Percentiles rank a stretch among this genome's conserved stretches.
Evolutionary conservation across 2,113 vertebrate genomes (phyloP).

Genomic region (Gambusia affinis): DNA sequence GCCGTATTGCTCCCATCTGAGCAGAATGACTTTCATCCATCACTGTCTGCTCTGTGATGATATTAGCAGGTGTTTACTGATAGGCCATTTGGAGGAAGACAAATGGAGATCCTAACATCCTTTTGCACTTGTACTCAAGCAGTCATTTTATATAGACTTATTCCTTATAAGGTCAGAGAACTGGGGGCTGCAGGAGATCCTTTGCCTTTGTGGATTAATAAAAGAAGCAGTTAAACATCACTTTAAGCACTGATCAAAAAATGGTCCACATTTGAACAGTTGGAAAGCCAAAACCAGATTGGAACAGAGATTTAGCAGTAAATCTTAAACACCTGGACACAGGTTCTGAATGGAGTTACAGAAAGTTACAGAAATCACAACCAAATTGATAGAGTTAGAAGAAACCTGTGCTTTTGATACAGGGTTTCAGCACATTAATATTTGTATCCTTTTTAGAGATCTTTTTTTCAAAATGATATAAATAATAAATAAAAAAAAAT

Average conservation of each 20-base stretch:
- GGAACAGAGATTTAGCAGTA: no score
- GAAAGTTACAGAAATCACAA: no score
- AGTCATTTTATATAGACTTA: constrained; percentile 39
- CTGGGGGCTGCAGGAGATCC: neutral
- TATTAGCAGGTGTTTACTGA: constrained; percentile 77
- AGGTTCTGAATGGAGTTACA: no score
- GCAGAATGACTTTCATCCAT: constrained; percentile 70
- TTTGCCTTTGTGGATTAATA: constrained; percentile 19
- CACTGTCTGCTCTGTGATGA: constrained; percentile 57
- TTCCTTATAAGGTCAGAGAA: constrained; percentile 31
- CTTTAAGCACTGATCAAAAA: neutral
- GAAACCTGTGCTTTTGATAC: no score
- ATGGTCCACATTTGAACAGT: neutral
- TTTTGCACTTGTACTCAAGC: constrained; percentile 21
- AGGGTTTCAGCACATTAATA: no score
- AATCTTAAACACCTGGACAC: no score
- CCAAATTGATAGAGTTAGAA: no score
- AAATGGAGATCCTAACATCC: constrained; percentile 46
- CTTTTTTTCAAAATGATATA: no score
- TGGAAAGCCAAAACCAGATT: neutral
- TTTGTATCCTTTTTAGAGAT: no score
- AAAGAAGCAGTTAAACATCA: neutral
- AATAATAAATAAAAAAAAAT: no score
- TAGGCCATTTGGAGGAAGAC: constrained; percentile 59
- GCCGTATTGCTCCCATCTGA: constrained; percentile 64